These are phyloP conservation scores for Cathartes aura DNA, from an alignment of 2,113 vertebrate genomes.

Conservation along the genomic window DNA sequence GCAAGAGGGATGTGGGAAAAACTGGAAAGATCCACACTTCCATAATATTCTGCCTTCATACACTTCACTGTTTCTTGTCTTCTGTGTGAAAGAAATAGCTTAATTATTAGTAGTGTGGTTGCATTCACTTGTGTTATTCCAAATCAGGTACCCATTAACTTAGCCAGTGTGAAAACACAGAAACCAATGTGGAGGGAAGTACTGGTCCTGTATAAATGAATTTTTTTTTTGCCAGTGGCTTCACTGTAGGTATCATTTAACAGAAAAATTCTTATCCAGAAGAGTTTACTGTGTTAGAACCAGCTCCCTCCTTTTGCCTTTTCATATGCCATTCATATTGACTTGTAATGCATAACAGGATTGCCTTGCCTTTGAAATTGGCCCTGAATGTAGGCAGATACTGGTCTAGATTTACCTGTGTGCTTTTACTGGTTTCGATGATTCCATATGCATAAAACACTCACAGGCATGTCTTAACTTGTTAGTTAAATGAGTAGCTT, in stretches of 20 bases:
- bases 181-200: not conserved
- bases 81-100: rapidly evolving
- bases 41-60: not conserved
- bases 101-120: not conserved
- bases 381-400: not conserved
- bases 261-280: not conserved
- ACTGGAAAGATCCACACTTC: not conserved
- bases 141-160: not conserved
- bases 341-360: not conserved
- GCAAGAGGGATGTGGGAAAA: not conserved
- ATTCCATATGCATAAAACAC: not conserved
- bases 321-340: not conserved
- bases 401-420: not conserved
- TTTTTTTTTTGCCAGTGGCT: not conserved
- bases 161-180: not conserved
- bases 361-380: not conserved
- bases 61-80: not conserved
- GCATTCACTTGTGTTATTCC: not conserved
- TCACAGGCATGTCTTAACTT: not conserved
- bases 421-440: not conserved
- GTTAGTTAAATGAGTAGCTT: not conserved
- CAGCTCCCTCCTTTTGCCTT: not conserved
- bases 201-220: not conserved
- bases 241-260: not conserved
- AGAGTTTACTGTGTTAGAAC: not conserved